Conservation (phyloP, 2,888 invertebrate species). For the Catocala sponsa region DNA sequence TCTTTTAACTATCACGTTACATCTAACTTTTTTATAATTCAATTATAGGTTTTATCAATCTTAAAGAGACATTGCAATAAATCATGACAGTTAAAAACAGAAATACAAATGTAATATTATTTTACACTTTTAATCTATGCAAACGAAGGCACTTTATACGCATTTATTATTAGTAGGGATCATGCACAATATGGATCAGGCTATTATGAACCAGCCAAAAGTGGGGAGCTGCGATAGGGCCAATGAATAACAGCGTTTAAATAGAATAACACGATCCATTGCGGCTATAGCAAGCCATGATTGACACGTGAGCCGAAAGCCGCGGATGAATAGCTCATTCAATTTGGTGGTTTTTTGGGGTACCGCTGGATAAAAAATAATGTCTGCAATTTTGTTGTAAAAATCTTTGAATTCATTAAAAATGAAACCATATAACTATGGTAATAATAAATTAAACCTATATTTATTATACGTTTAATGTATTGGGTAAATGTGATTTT, state of each 20-base stretch:
- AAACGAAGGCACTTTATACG: conserved; percentile 49
- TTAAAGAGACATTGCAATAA: too few relatives aligned
- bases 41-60: too few relatives aligned
- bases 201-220: conserved; percentile 70
- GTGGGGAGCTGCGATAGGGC: conserved; percentile 75
- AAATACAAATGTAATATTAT: conserved; percentile 20
- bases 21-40: too few relatives aligned
- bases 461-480: too few relatives aligned
- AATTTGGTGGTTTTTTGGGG: conserved; percentile 59
- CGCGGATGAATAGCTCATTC: conserved; percentile 70
- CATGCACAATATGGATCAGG: conserved; percentile 63
- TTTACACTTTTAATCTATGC: conserved; percentile 35
- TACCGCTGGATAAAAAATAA: conserved; percentile 15
- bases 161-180: conserved; percentile 65
- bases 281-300: conserved; percentile 77
- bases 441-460: too few relatives aligned
- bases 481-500: too few relatives aligned
- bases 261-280: conserved; percentile 82
- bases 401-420: too few relatives aligned
- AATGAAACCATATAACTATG: too few relatives aligned
- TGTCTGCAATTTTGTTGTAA: not conserved
- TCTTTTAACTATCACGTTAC: too few relatives aligned
- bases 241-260: conserved; percentile 83
- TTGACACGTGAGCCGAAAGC: conserved; percentile 83
- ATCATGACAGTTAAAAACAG: too few relatives aligned